A percentile compares a stretch with the other conserved stretches of the same genome.
Evolutionary conservation across 2,797 vertebrate species (phyloP).

Genomic region (Sphaeramia orbicularis): DNA sequence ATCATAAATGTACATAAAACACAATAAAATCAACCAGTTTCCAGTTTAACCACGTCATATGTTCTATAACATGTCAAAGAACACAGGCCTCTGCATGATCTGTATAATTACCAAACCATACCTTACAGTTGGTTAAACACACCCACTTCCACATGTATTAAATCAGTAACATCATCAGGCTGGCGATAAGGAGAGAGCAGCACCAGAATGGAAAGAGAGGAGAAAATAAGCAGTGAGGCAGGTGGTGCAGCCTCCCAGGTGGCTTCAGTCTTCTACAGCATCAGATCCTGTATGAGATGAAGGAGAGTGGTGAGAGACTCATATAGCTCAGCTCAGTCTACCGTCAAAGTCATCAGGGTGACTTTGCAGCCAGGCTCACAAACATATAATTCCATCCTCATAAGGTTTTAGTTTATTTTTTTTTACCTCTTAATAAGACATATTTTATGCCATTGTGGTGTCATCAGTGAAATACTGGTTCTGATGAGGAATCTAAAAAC

Average conservation of each 20-base stretch:
- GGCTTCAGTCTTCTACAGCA: conserved; percentile 5
- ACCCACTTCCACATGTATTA: conserved; percentile 27
- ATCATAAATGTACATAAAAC: too few species aligned
- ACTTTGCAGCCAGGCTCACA: neutral
- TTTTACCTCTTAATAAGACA: too few species aligned
- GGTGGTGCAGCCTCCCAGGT: conserved; percentile 26
- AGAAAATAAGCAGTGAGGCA: conserved; percentile 1
- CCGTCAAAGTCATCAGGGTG: neutral
- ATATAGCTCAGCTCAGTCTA: conserved; percentile 1
- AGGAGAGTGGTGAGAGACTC: neutral
- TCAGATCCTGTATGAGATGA: conserved; percentile 11
- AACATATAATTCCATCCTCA: neutral
- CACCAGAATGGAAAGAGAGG: neutral
- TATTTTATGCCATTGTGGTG: too few species aligned
- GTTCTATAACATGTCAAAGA: too few species aligned
- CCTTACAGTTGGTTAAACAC: conserved; percentile 18
- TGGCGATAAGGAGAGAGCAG: conserved; percentile 8
- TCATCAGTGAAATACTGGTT: too few species aligned
- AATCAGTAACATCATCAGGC: conserved; percentile 28
- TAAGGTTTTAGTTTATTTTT: neutral
- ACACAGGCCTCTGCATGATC: too few species aligned
- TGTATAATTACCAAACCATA: neutral
- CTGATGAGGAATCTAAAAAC: too few species aligned
- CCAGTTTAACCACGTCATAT: neutral
- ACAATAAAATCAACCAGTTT: neutral